Evolutionary conservation across 1,140 invertebrate species (phyloP).

Genomic region (Brachionus manjavacas): DNA sequence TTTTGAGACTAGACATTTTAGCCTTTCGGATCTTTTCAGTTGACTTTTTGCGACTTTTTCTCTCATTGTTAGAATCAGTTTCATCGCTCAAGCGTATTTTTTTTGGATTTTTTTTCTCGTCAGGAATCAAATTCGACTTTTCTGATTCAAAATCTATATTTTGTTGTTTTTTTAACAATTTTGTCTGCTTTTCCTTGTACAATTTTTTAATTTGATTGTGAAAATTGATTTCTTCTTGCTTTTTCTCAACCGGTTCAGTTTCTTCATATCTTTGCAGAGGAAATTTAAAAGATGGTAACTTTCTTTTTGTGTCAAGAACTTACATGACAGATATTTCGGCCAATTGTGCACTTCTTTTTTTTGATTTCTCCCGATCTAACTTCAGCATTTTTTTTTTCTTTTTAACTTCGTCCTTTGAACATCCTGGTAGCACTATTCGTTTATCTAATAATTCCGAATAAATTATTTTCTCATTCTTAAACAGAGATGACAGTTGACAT

Average conservation of each 20-base stretch:
- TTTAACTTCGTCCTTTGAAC: not conserved
- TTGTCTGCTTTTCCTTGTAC: not conserved
- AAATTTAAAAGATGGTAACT: not conserved
- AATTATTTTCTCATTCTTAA: not conserved
- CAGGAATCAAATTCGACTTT: not conserved
- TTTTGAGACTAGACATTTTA: not conserved
- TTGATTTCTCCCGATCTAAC: not conserved
- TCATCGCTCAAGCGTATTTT: conserved; percentile 5
- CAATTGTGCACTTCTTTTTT: conserved; percentile 31
- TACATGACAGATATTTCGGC: conserved; percentile 18
- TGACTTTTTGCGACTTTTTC: conserved; percentile 18
- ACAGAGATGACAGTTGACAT: not conserved
- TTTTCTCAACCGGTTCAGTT: not conserved
- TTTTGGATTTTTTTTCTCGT: not conserved
- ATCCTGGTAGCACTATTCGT: not conserved
- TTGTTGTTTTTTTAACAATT: not conserved
- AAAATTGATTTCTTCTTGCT: not conserved
- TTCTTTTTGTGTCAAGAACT: not conserved
- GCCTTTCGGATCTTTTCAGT: not conserved
- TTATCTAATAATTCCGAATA: not conserved
- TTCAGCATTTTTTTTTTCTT: not conserved
- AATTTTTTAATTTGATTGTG: conserved; percentile 17
- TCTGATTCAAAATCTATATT: not conserved
- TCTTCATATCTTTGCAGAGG: not conserved
- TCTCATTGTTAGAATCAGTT: not conserved